These are phyloP conservation scores for Apaloderma vittatum DNA, from an alignment of 2,113 vertebrate species.

Conservation along the genomic window DNA sequence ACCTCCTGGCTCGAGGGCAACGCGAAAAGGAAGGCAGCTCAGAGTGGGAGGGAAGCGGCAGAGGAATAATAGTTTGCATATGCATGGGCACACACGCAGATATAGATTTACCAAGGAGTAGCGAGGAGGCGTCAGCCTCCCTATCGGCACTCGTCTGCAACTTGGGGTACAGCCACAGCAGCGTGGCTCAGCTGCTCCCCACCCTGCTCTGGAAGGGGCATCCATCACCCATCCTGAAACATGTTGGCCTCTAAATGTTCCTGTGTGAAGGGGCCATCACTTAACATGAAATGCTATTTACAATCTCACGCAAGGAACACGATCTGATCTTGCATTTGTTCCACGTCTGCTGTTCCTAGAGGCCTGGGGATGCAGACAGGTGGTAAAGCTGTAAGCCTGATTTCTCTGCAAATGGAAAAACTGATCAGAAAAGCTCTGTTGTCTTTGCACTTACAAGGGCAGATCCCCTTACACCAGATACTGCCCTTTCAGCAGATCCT, in stretches of 20 bases:
- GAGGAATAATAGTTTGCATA: not conserved
- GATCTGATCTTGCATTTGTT: not conserved
- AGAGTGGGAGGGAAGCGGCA: not conserved
- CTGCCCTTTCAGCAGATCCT: constrained; percentile 67
- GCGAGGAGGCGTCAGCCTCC: not conserved
- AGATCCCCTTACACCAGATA: constrained; percentile 40
- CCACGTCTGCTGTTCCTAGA: accelerated
- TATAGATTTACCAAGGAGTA: not conserved
- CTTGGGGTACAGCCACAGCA: not conserved
- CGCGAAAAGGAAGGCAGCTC: not conserved
- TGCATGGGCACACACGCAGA: not conserved
- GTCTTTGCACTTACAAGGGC: constrained; percentile 4
- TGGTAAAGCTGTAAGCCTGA: not conserved
- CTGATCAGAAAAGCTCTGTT: not conserved
- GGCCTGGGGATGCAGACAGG: accelerated
- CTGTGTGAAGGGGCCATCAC: not conserved
- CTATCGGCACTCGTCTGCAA: not conserved
- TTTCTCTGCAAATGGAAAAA: not conserved
- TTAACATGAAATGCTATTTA: not conserved
- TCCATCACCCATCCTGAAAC: not conserved
- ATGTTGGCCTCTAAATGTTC: accelerated
- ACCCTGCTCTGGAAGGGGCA: not conserved
- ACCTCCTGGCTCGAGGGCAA: constrained; percentile 2
- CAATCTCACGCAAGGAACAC: not conserved
- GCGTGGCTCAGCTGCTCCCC: not conserved